Evolutionary conservation across 2,888 invertebrate species (phyloP), one percentile per base, ranked within the genome.

Genomic region (Opisthograptis luteolata): DNA sequence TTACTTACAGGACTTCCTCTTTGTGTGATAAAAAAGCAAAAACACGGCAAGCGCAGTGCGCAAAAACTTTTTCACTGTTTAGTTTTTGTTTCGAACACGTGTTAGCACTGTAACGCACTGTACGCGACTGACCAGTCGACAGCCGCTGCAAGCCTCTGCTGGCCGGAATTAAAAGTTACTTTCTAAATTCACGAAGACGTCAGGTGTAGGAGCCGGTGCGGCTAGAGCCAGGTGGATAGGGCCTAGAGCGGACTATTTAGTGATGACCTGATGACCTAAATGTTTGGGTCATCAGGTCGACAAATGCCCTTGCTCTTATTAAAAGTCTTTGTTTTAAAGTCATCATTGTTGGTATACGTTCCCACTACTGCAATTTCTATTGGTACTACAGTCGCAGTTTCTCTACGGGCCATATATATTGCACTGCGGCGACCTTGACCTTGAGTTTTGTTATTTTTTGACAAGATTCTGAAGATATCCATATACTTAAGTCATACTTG

Each of bases 121-220:
- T 70, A 68, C 68, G 71, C 78, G 72, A 89, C 87, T 85, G 83
- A 66, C 76, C 68, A 68, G 59, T 64, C 57, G 55, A 59, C 62
- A 64, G 56, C 63, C 55, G 74, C 37, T 49, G 20, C 34, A 14
- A 81, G 81, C 80, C 81, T 83, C 80, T 73, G 73, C 76, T 76
- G 70, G 76, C 71, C 73, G 76, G 78, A 77, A 80, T 77, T 83
- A 83, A 83, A 84, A 79, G 76, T 76, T 77, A 78, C 89, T 89
- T 89, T 89, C 89, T 88, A 89, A 84, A 83, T 84, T 82, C 64
- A 82, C 85, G 76, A 81, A 80, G 74, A 72, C 62, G 64, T 59
- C 68, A 52, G 49, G 51, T 63, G 52, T 31, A 47, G 10, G 12
- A 25, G 40, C 35, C 34, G 24, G 19, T 20, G 31, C 19, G 7